Conservation (phyloP, 2,797 vertebrate genomes). For the Microctenopoma stevenorrisi region DNA sequence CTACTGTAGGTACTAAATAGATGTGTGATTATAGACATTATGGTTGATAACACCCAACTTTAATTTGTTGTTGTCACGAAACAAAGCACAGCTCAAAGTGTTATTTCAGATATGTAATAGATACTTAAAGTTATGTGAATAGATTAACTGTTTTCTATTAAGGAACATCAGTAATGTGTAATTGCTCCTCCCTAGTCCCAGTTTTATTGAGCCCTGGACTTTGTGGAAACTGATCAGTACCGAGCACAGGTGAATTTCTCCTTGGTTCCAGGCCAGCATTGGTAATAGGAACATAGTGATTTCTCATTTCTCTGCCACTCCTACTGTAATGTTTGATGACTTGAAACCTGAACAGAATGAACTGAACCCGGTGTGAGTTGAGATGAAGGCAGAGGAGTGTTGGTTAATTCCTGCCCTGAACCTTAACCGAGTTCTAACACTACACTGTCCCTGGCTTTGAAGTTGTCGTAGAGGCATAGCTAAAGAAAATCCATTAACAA, state of each 20-base stretch:
- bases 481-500: neutral
- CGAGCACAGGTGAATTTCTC: neutral
- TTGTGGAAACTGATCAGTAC: neutral
- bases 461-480: neutral
- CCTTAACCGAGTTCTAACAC: neutral
- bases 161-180: neutral
- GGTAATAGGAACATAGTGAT: neutral
- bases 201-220: neutral
- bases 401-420: slow-evolving; percentile 1
- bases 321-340: neutral
- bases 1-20: neutral
- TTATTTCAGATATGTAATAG: neutral
- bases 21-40: neutral
- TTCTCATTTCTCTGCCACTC: neutral
- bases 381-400: neutral
- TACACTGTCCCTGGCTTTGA: neutral
- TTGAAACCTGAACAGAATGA: neutral
- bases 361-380: neutral
- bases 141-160: neutral
- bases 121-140: neutral
- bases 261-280: neutral
- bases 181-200: neutral
- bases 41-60: neutral
- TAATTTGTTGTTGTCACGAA: neutral
- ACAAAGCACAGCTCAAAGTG: neutral